Base-by-base conservation (phyloP, 2,888 invertebrate species). In the Nesidiocoris tenuis region DNA sequence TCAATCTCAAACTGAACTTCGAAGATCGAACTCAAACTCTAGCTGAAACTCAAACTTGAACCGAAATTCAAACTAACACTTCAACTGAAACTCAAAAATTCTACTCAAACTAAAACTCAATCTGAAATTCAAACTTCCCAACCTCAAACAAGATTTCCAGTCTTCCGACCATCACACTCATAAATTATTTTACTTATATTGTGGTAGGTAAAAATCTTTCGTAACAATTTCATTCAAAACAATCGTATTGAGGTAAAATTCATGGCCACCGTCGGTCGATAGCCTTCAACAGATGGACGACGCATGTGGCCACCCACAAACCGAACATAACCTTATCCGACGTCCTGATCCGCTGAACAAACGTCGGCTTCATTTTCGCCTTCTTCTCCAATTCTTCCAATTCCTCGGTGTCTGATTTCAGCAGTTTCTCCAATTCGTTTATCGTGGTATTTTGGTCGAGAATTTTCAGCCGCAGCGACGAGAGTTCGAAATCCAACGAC, bases 241-340 rank as follows among this genome's bases (percentile, higher is more conserved):
- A 63, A 63, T 7, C 2, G 2, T 25, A 9, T 16, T 17, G 2
- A 65, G 39, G 25, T 7, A 12, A n/a, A n/a, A 12, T 18, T 72
- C 63, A 72, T 16, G 72, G 72, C 72, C 72, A 72, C 55, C 72
- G 55, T n/a, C 61, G 39, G 19, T 63, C 63, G 9, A 72, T 19
- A 9, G 54, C 19, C 17, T 63, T 61, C n/a, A 72, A n/a, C n/a
- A 72, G 17, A 9, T 72, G 72, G 1, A 72, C 16, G 16, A 54
- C 18, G 54, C 61, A 72, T 21, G 72, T 39, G 0, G 72, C 72
- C 12, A 39, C 61, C 72, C 72, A 72, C 25, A 63, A 18, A 1
- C 61, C 72, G 19, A 24, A 61, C 24, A 72, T 39, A 1, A 72
- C 1, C 23, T 72, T 72, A 21, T 72, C 54, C 57, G 57, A 57